These are phyloP conservation scores for Lithobates pipiens DNA, from an alignment of 2,797 vertebrate genomes.

Conservation along the genomic window DNA sequence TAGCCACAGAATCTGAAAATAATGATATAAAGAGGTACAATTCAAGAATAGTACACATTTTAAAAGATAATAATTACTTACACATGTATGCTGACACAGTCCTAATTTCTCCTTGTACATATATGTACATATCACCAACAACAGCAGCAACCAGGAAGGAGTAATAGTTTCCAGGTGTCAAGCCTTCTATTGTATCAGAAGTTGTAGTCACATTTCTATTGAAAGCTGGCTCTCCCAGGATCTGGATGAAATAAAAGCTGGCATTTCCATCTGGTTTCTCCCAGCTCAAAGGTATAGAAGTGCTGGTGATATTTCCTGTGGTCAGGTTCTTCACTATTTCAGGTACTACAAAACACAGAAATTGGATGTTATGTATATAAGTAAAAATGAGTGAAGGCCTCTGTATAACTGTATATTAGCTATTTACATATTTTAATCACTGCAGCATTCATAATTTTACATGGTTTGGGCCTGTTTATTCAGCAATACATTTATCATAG, in stretches of 20 bases:
- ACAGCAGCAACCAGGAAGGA: not conserved
- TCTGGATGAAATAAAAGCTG: slow-evolving; percentile 14
- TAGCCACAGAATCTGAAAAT: too few species aligned
- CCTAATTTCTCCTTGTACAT: not conserved
- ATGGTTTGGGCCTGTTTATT: too few species aligned
- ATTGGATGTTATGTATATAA: too few species aligned
- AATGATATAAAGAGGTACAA: too few species aligned
- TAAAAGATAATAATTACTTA: not conserved
- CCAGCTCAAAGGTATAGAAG: slow-evolving; percentile 19
- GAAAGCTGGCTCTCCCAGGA: not conserved
- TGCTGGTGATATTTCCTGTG: not conserved
- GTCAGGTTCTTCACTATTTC: not conserved
- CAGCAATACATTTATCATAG: too few species aligned
- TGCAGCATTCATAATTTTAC: too few species aligned
- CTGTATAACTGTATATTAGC: too few species aligned
- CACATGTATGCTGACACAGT: not conserved
- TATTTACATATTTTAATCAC: too few species aligned
- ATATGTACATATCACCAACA: not conserved
- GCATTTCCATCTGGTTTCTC: not conserved
- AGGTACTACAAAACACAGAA: not conserved
- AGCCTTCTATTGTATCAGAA: not conserved
- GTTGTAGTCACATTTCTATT: not conserved
- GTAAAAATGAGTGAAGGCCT: too few species aligned
- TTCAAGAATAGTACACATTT: too few species aligned
- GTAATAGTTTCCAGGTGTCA: slow-evolving; percentile 23